phyloP scores from a whole-genome alignment of 2,113 vertebrate species.

The Oophaga pumilio region DNA sequence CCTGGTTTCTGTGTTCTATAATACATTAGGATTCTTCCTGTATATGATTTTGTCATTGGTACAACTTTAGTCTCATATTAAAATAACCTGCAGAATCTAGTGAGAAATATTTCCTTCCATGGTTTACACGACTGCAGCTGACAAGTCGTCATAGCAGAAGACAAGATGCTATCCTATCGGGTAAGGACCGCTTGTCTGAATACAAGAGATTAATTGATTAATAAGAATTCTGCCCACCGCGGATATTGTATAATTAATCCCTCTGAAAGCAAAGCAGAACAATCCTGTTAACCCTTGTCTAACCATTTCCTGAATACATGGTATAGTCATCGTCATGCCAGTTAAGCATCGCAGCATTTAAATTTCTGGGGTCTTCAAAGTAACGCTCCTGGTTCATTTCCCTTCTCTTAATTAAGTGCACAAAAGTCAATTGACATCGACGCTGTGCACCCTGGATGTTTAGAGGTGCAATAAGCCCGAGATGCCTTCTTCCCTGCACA shows the following conservation, averaged over 20 bases:
- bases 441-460: neutral
- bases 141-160: neutral
- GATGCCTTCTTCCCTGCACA: neutral
- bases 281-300: slow-evolving; percentile 13
- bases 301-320: neutral
- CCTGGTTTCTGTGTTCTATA: neutral
- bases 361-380: slow-evolving; percentile 13
- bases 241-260: slow-evolving; percentile 29
- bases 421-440: slow-evolving; percentile 26
- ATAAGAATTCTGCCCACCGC: slow-evolving; percentile 11
- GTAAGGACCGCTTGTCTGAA: neutral
- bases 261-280: slow-evolving; percentile 3
- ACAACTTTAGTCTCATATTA: neutral
- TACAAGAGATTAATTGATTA: slow-evolving; percentile 16
- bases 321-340: neutral
- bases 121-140: neutral
- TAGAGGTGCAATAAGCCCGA: slow-evolving; percentile 29
- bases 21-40: neutral
- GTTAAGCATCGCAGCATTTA: neutral
- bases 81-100: neutral
- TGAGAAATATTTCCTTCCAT: neutral
- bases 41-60: neutral
- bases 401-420: slow-evolving; percentile 2
- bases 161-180: neutral
- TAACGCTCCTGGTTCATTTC: neutral